phyloP scores from a whole-genome alignment of 2,113 vertebrate species.

The Corydoras maculifer region DNA sequence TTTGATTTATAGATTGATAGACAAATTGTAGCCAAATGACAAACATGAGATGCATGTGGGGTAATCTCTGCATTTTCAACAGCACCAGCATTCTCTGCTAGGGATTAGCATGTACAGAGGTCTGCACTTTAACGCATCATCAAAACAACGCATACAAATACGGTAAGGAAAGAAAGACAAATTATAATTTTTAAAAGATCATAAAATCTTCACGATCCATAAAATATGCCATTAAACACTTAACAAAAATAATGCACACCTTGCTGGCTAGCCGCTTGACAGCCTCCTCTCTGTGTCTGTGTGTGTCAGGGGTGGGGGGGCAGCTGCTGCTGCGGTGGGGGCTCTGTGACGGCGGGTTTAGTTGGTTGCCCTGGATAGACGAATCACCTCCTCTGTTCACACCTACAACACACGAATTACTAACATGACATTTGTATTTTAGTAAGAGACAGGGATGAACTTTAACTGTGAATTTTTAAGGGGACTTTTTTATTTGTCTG shows the following conservation, averaged over 20 bases:
- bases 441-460: no score
- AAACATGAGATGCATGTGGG: conserved; percentile 2
- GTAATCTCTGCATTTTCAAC: background rate
- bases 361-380: conserved; percentile 56
- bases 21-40: conserved; percentile 1
- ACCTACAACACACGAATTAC: conserved; percentile 56
- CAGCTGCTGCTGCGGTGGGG: conserved; percentile 48
- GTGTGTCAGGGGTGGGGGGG: conserved; percentile 61
- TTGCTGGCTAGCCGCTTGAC: conserved; percentile 80
- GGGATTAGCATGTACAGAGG: background rate
- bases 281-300: conserved; percentile 67
- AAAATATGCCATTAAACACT: background rate
- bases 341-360: conserved; percentile 59
- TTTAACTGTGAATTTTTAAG: no score
- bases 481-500: no score
- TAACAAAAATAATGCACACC: conserved; percentile 59
- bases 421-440: no score
- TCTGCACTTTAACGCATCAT: background rate
- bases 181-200: no score
- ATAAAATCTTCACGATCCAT: no score
- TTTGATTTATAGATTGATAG: background rate
- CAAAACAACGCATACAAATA: conserved; percentile 53
- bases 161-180: no score
- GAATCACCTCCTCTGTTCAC: conserved; percentile 68
- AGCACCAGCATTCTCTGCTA: background rate